Evolutionary conservation across 2,113 vertebrate species (phyloP).

Genomic region (Gambusia affinis): DNA sequence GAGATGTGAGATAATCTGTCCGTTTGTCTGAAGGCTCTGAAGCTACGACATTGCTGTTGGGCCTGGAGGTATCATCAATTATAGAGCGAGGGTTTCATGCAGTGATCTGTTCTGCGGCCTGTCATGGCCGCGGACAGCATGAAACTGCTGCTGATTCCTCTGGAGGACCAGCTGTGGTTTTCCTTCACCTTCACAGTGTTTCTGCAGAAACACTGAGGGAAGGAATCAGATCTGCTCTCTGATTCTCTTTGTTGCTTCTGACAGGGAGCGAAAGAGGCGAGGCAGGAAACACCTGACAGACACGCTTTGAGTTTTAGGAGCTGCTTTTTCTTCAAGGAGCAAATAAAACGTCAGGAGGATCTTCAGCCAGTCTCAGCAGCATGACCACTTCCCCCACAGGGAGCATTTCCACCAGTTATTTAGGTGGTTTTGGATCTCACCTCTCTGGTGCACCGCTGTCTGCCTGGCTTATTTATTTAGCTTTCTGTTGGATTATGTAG

Average conservation of each 20-base stretch:
- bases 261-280: slow-evolving; percentile 35
- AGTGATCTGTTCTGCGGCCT: slow-evolving; percentile 18
- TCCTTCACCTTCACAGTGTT: slow-evolving; percentile 30
- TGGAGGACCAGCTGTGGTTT: slow-evolving; percentile 15
- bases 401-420: background rate
- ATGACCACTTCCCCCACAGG: background rate
- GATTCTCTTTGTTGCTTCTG: slow-evolving; percentile 45
- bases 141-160: slow-evolving; percentile 22
- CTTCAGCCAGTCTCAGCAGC: background rate
- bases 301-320: slow-evolving; percentile 12
- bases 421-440: too few relatives aligned
- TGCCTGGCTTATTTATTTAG: too few relatives aligned
- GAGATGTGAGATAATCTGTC: background rate
- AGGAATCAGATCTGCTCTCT: slow-evolving; percentile 38
- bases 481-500: too few relatives aligned
- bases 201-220: slow-evolving; percentile 41
- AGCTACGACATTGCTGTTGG: slow-evolving; percentile 2
- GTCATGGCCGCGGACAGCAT: slow-evolving; percentile 46
- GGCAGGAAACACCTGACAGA: slow-evolving; percentile 38
- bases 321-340: slow-evolving; percentile 10
- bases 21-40: slow-evolving; percentile 3
- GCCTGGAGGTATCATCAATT: slow-evolving; percentile 6
- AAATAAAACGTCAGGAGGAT: background rate
- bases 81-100: slow-evolving; percentile 12
- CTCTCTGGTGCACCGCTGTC: too few relatives aligned